Percentiles rank a stretch among this genome's conserved stretches.
These are phyloP conservation scores for Embiotoca jacksoni DNA, from an alignment of 2,113 vertebrate species.

Conservation along the genomic window DNA sequence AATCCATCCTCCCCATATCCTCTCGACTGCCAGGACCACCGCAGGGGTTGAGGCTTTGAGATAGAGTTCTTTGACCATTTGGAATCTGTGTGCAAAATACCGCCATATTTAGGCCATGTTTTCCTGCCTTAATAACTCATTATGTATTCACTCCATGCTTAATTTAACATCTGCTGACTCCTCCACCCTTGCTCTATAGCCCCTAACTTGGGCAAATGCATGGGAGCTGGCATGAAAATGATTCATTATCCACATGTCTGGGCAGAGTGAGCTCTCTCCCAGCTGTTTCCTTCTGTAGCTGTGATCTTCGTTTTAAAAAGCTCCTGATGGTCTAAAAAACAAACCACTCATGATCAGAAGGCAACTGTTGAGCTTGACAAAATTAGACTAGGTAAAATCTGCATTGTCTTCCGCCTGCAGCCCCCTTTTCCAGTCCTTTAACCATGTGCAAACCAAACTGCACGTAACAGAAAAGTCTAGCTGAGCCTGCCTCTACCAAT, in stretches of 20 bases:
- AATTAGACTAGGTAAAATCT: constrained; percentile 58
- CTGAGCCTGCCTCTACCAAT: constrained; percentile 11
- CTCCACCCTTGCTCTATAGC: constrained; percentile 53
- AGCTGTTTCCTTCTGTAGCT: constrained; percentile 67
- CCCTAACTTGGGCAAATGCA: constrained; percentile 62
- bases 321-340: constrained; percentile 58
- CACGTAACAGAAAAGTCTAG: constrained; percentile 24
- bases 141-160: constrained; percentile 78
- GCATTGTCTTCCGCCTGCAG: constrained; percentile 40
- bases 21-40: constrained; percentile 44
- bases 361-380: constrained; percentile 64
- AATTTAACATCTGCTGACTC: constrained; percentile 79
- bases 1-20: constrained; percentile 27
- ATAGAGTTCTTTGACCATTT: constrained; percentile 46
- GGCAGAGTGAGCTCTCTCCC: constrained; percentile 59
- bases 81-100: constrained; percentile 53
- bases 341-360: constrained; percentile 43
- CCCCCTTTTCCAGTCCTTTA: constrained; percentile 27
- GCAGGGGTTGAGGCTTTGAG: constrained; percentile 38
- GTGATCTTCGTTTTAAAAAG: constrained; percentile 55
- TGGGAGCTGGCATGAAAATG: constrained; percentile 69
- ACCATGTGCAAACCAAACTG: constrained; percentile 47
- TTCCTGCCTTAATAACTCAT: constrained; percentile 76
- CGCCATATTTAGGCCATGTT: constrained; percentile 65
- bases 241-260: constrained; percentile 80